Evolutionary conservation across 2,797 vertebrate species (phyloP), one percentile per base, ranked within the genome.

Genomic region (Hippoglossus hippoglossus): DNA sequence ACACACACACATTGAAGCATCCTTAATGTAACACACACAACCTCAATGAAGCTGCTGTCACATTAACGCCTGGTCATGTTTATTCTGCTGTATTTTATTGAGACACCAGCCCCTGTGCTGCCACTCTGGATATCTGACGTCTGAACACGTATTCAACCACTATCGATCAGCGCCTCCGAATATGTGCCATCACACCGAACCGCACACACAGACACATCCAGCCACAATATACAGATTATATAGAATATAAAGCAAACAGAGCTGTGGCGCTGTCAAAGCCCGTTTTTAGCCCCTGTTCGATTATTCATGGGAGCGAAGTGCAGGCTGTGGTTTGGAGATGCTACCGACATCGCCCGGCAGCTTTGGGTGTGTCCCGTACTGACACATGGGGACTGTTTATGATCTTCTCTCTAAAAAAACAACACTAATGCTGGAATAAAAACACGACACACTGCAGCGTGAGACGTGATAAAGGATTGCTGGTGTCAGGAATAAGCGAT

Each of bases 311-410:
- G 69, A 78, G 54, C 50, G 79, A 74, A 56, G 19, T 57, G 49
- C 79, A 87, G 86, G 86, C 85, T 83, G 90, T 86, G 89, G 79
- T 92, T 89, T 72, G 68, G 87, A 89, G 87, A 93, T 84, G 91
- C 90, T 84, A 89, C 89, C 93, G 94, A 93, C 93, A 93, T 88
- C 86, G 90, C 77, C 93, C 18, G 44, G 44, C 44, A 93, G 90
- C 90, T 91, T 94, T 87, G 94, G 94, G 94, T 95, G 94, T 95
- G 94, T 95, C 94, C 92, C 94, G 87, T 87, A 76, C 91, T 90
- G 92, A 93, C 93, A 94, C 93, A 93, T 90, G 91, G 92, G 87
- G 85, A 91, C 86, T 87, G 91, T 91, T 93, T 91, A 82, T 91
- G 80, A 82, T 84, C 66, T 56, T 64, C 77, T 71, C 63, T 67